Evolutionary conservation across 1,140 invertebrate genomes (phyloP).

Genomic region (Zaprionus gabonicus): DNA sequence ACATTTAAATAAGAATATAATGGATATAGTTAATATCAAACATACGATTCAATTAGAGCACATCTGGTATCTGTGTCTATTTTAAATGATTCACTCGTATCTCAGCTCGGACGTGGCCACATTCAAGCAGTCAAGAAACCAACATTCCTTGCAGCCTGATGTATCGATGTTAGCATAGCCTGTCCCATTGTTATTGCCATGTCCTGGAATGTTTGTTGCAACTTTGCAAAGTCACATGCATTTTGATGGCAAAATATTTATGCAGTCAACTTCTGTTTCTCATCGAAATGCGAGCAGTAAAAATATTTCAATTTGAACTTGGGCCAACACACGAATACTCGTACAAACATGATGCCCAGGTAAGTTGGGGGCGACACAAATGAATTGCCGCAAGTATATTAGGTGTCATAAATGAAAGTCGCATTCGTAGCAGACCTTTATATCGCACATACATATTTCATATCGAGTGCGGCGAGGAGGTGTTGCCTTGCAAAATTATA

Average conservation of each 20-base stretch:
- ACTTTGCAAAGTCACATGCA: not conserved
- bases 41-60: not conserved
- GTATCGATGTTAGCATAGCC: not conserved
- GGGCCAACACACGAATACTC: not conserved
- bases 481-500: not conserved
- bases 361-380: not conserved
- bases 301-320: conserved; percentile 9
- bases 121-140: not conserved
- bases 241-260: not conserved
- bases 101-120: not conserved
- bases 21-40: not conserved
- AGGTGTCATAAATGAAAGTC: conserved; percentile 6
- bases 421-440: not conserved
- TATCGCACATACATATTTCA: conserved; percentile 4
- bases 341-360: not conserved
- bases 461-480: not conserved
- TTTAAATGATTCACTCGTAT: not conserved
- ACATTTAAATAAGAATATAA: not conserved
- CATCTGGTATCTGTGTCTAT: not conserved
- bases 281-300: not conserved
- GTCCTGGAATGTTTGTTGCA: not conserved
- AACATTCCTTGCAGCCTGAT: not conserved
- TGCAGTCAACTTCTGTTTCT: not conserved
- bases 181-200: not conserved
- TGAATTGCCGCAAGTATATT: not conserved